A percentile compares a stretch with the other conserved stretches of the same genome.
Conservation (phyloP, 2,888 invertebrate species). For the Homarus gammarus region DNA sequence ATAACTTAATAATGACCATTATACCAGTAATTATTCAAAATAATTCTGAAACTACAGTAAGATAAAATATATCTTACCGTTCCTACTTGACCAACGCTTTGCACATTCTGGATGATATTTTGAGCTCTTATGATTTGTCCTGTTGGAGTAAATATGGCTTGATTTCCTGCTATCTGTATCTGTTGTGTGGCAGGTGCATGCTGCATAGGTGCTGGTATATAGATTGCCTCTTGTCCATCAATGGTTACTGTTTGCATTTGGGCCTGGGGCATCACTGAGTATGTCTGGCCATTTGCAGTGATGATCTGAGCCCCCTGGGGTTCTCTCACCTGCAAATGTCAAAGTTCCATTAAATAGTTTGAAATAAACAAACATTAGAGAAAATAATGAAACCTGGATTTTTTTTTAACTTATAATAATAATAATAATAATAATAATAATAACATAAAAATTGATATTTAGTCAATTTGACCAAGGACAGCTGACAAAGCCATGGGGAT, state of each 20-base stretch:
- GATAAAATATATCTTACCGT: constrained; percentile 25
- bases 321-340: constrained; percentile 47
- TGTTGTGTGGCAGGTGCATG: constrained; percentile 78
- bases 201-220: constrained; percentile 86
- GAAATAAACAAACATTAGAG: background rate
- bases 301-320: constrained; percentile 72
- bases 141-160: constrained; percentile 81
- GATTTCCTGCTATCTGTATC: constrained; percentile 80
- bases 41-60: background rate
- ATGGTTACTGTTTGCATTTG: constrained; percentile 95
- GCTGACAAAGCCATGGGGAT: no score
- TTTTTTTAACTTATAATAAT: no score
- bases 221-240: constrained; percentile 94
- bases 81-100: constrained; percentile 58
- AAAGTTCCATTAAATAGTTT: background rate
- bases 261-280: constrained; percentile 78
- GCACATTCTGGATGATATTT: constrained; percentile 69
- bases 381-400: no score
- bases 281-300: constrained; percentile 74
- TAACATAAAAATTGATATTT: no score
- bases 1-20: background rate
- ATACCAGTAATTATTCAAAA: background rate
- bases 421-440: no score
- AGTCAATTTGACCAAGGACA: no score
- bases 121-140: constrained; percentile 86